Percentiles rank a stretch among this genome's conserved stretches.
Conservation (phyloP, 2,113 vertebrate genomes). For the Dermatemys mawii region DNA sequence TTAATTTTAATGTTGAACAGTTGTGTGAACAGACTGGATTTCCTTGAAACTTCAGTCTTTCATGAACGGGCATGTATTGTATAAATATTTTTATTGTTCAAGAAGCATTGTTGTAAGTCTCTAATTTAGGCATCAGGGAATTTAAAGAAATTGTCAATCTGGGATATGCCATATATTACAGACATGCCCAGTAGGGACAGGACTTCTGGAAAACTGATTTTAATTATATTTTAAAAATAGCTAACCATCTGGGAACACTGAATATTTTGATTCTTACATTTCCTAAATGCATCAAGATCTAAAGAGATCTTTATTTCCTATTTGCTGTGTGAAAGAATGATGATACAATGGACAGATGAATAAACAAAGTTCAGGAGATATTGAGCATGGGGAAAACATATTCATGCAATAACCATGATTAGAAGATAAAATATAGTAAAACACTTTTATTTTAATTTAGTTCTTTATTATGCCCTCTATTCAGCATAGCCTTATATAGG, state of each 20-base stretch:
- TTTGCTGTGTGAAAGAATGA: neutral
- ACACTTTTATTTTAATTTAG: neutral
- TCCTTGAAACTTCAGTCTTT: too few relatives aligned
- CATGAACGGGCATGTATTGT: neutral
- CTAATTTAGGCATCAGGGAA: neutral
- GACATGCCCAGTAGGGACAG: rapidly evolving
- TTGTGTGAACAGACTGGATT: too few relatives aligned
- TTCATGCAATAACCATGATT: neutral
- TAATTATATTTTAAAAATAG: neutral
- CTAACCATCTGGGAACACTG: neutral
- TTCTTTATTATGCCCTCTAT: neutral
- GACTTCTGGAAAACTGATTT: neutral
- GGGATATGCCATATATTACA: neutral
- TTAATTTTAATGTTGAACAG: too few relatives aligned
- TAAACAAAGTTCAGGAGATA: neutral
- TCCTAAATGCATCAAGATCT: neutral
- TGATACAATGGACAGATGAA: neutral
- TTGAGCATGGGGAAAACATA: neutral
- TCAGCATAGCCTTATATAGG: neutral
- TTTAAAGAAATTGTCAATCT: neutral
- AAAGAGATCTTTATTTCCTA: neutral
- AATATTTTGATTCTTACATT: neutral
- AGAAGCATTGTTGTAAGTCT: neutral
- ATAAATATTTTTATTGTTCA: neutral
- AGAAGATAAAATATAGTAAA: neutral